Percentiles rank a stretch among this genome's conserved stretches.
phyloP scores from a whole-genome alignment of 2,113 vertebrate genomes.

The Dendropsophus ebraccatus region DNA sequence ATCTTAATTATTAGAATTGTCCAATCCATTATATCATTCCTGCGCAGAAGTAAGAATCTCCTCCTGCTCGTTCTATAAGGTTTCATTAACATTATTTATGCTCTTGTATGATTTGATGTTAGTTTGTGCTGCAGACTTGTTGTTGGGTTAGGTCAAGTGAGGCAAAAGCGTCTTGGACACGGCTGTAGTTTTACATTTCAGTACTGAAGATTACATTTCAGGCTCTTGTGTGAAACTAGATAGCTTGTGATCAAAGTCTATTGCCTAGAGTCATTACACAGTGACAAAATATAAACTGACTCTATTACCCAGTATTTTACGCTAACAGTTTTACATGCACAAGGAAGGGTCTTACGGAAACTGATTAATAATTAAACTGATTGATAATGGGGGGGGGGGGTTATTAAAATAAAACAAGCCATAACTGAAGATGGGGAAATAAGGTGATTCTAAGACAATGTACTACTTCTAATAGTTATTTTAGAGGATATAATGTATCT shows the following conservation, averaged over 20 bases:
- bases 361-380: no score
- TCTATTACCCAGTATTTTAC: neutral
- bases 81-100: neutral
- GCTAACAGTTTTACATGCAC: no score
- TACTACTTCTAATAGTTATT: no score
- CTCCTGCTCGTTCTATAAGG: neutral
- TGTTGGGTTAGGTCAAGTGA: conserved; percentile 23
- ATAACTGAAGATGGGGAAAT: no score
- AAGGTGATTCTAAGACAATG: no score
- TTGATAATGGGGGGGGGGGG: no score
- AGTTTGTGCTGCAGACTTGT: neutral
- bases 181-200: conserved; percentile 8
- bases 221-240: conserved; percentile 23
- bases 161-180: conserved; percentile 13
- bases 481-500: no score
- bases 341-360: no score
- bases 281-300: conserved; percentile 7
- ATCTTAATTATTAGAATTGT: neutral
- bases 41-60: neutral
- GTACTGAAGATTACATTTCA: conserved; percentile 37
- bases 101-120: neutral
- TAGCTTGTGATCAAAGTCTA: conserved; percentile 12
- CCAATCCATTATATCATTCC: neutral
- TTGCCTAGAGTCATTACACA: neutral
- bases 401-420: no score